phyloP scores from a whole-genome alignment of 2,888 invertebrate genomes.

The Boloria selene region DNA sequence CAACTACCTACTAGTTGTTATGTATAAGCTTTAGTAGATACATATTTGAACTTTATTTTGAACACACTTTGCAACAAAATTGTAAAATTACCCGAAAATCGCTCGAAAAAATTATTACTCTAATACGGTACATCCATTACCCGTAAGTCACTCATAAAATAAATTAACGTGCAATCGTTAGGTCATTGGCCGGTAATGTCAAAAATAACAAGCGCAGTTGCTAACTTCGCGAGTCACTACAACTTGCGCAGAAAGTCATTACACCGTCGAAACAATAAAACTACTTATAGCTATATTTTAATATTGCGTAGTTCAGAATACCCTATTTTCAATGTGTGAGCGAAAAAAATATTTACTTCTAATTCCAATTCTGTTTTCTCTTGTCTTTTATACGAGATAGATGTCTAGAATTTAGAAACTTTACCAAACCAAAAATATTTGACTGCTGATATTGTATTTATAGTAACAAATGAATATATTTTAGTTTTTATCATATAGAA shows the following conservation, averaged over 20 bases:
- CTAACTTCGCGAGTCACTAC: slow-evolving; percentile 37
- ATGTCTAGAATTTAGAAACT: no score
- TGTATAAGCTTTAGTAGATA: no score
- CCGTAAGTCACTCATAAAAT: slow-evolving; percentile 28
- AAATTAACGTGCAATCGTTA: slow-evolving; percentile 29
- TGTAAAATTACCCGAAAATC: not conserved
- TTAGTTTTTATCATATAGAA: no score
- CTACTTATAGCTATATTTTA: slow-evolving; percentile 12
- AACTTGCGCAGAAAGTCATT: slow-evolving; percentile 61
- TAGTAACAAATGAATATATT: no score
- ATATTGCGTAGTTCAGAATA: not conserved
- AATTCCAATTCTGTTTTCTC: no score
- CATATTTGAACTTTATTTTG: not conserved
- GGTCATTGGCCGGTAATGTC: slow-evolving; percentile 45
- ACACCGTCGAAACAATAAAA: slow-evolving; percentile 52
- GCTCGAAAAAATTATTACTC: slow-evolving; percentile 10
- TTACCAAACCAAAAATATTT: no score
- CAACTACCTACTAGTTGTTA: no score
- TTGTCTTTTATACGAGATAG: no score
- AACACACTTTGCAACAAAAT: not conserved
- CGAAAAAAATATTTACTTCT: no score
- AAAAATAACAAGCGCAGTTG: slow-evolving; percentile 45
- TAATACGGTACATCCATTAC: slow-evolving; percentile 22
- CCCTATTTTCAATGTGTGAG: no score
- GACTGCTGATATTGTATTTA: no score